These are phyloP conservation scores for Phacellophora camtschatica DNA, from an alignment of 30 jellyfish, hydroid and myxozoan genomes.

Conservation along the genomic window DNA sequence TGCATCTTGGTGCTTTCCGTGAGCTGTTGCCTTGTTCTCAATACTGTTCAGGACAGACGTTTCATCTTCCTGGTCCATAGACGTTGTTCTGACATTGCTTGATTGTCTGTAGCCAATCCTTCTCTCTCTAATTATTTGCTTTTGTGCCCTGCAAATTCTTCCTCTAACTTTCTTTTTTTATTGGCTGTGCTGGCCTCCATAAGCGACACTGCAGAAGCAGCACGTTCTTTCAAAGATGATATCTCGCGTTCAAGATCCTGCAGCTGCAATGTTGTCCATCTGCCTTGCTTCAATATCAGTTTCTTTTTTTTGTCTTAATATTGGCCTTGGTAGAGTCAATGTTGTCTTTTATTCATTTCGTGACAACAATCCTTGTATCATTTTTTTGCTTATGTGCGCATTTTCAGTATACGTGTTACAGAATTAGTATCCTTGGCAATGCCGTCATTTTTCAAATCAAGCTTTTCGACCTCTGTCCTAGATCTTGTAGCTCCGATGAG, in stretches of 20 bases:
- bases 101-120: background rate
- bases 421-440: background rate
- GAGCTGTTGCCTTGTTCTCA: slow-evolving; percentile 29
- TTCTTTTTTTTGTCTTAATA: background rate
- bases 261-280: no score
- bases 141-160: background rate
- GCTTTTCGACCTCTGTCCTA: background rate
- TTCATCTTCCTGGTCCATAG: slow-evolving; percentile 46
- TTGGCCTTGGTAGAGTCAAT: background rate
- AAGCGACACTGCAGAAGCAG: no score
- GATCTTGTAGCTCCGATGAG: background rate
- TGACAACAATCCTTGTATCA: background rate
- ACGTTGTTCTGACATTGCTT: slow-evolving; percentile 34
- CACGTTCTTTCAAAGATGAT: background rate
- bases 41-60: slow-evolving; percentile 11
- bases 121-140: background rate
- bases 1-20: slow-evolving; percentile 29
- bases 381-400: slow-evolving; percentile 7
- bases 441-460: background rate
- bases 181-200: no score
- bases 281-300: background rate
- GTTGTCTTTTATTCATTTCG: background rate
- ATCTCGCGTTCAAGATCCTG: background rate
- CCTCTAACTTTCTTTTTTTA: background rate
- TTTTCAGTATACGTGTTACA: background rate